Percentiles rank a stretch among this genome's conserved stretches.
Evolutionary conservation across 2,113 vertebrate genomes (phyloP).

Genomic region (Cyanocitta stelleri): DNA sequence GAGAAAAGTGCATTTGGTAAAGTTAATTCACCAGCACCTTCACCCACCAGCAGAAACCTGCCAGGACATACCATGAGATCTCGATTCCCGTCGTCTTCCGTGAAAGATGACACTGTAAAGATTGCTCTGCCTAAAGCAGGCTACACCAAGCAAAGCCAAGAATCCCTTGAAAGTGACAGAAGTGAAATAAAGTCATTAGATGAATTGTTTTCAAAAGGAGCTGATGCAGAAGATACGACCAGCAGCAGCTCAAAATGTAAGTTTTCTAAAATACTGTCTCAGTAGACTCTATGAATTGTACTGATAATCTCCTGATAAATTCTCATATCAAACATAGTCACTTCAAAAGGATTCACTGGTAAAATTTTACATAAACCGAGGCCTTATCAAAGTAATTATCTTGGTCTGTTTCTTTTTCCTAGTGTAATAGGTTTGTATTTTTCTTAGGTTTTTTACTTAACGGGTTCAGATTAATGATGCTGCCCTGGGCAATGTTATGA

Average conservation of each 20-base stretch:
- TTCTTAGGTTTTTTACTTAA: neutral
- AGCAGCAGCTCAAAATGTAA: slow-evolving; percentile 72
- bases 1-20: neutral
- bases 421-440: neutral
- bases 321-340: neutral
- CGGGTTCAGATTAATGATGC: neutral
- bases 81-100: neutral
- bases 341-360: neutral
- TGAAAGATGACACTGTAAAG: neutral
- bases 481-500: neutral
- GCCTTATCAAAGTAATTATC: neutral
- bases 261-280: neutral
- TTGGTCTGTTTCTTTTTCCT: neutral
- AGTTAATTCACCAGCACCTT: neutral
- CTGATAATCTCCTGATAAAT: neutral
- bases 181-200: slow-evolving; percentile 72
- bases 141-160: neutral
- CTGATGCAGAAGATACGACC: neutral
- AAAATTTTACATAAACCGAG: neutral
- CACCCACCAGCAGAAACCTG: neutral
- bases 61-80: neutral
- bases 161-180: neutral
- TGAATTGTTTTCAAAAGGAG: slow-evolving; percentile 66
- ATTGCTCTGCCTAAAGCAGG: neutral
- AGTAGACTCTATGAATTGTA: neutral